Conservation (phyloP, 2,888 invertebrate genomes). For the Rhaphigaster nebulosa region DNA sequence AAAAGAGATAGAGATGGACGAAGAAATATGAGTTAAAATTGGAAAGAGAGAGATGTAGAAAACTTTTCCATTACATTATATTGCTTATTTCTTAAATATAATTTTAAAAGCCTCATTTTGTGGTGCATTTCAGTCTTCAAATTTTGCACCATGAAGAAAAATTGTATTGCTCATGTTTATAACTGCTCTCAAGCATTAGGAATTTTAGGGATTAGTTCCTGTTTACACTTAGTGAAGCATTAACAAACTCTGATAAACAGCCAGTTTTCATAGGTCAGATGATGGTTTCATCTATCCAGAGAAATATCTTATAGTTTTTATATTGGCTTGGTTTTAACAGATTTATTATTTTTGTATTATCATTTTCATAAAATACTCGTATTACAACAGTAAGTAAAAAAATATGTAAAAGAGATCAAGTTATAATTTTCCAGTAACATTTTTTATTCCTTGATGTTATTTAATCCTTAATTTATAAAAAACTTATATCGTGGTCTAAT, state of each 20-base stretch:
- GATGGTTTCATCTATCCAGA: neutral
- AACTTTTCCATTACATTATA: neutral
- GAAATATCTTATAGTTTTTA: neutral
- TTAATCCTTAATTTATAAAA: neutral
- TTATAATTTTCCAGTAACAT: neutral
- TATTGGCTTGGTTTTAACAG: neutral
- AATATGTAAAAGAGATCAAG: no score
- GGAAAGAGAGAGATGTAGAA: no score
- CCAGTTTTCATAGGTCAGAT: neutral
- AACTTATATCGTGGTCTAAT: neutral
- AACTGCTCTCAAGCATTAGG: neutral
- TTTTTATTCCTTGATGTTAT: neutral
- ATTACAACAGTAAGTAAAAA: neutral
- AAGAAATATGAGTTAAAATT: no score
- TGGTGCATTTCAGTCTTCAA: neutral
- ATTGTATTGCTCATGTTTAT: neutral
- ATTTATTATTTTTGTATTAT: neutral
- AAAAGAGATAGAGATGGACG: no score
- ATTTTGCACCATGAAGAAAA: neutral
- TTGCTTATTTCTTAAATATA: neutral
- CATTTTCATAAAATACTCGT: neutral
- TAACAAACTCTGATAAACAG: neutral
- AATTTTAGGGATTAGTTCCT: neutral
- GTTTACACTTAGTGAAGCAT: neutral
- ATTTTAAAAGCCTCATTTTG: neutral